phyloP scores from a whole-genome alignment of 1,140 invertebrate species.

The Bradysia coprophila region DNA sequence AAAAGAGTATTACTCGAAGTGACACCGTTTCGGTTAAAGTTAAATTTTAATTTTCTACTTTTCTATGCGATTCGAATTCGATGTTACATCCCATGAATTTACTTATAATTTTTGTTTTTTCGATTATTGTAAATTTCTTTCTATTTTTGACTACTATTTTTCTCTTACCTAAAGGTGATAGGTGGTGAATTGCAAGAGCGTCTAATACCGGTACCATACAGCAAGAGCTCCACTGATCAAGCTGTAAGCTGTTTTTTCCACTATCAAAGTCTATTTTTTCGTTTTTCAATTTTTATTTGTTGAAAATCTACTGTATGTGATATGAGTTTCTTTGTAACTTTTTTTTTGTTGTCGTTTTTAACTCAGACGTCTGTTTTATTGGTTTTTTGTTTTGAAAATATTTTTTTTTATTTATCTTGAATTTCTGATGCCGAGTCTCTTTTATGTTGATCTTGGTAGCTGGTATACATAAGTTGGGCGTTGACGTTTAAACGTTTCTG shows the following conservation, averaged over 20 bases:
- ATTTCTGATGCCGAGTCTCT: background rate
- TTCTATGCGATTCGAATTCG: no score
- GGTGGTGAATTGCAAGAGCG: conserved; percentile 98
- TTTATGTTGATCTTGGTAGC: no score
- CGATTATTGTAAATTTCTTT: conserved; percentile 1
- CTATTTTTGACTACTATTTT: background rate
- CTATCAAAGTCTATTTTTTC: conserved; percentile 15
- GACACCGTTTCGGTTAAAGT: no score
- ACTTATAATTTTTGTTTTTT: background rate
- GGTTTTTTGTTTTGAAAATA: conserved; percentile 11
- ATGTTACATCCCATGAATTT: background rate
- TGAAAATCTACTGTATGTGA: no score
- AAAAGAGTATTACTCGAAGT: no score
- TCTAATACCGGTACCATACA: conserved; percentile 97
- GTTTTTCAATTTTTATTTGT: conserved; percentile 12
- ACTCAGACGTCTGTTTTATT: background rate
- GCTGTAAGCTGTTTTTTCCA: conserved; percentile 67
- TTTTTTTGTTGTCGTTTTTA: conserved; percentile 8
- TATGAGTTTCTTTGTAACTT: conserved; percentile 2
- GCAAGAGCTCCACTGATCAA: conserved; percentile 98
- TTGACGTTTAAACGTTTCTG: no score
- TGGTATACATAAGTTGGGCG: no score
- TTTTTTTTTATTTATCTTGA: conserved; percentile 7
- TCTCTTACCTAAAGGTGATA: conserved; percentile 55
- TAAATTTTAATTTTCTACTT: no score